Evolutionary conservation across 2,113 vertebrate species (phyloP), one percentile per base, ranked within the genome.

Genomic region (Sciurus niger): DNA sequence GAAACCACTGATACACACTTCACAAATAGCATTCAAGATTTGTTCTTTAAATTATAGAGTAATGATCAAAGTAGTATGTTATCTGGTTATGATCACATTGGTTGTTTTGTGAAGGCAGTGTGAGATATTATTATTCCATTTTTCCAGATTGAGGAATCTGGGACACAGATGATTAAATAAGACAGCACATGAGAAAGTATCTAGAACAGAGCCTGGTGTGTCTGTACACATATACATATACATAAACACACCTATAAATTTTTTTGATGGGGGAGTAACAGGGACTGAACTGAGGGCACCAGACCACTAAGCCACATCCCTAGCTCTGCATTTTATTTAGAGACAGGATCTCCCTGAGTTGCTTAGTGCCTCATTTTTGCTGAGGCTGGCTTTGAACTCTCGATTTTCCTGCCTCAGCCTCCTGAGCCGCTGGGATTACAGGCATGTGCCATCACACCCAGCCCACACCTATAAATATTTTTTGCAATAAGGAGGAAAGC

Each of bases 1-100:
- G 95, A 95, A 97, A 97, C 78, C 63, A 92, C 25, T 92, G 73
- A 70, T 51, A 95, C 12, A 88, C 51, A n/a, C 51, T 32, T 72
- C 70, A 84, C 43, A 95, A 53, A 70, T 3, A 30, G 65, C 40
- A 79, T 60, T 84, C 32, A 72, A 94, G 43, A 96, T 48, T 83
- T 43, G 73, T 22, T 87, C 51, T 84, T 96, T 92, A 90, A 46
- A 77, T 89, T 84, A 46, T 60, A 86, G 7, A 96, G 43, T 30
- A 85, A 79, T 43, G 43, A 82, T 70, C n/a, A 73, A 92, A 82
- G 83, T 17, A 83, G n/a, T 67, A 37, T 46, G 60, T 67, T 88
- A 67, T 73, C 63, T 70, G 16, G 8, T 58, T 58, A 79, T 55
- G 34, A 78, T 43, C 58, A 79, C 51, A 67, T 2, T 74, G 90